Evolutionary conservation across 2,113 vertebrate genomes (phyloP).

Genomic region (Calyptommatus sinebrachiatus): DNA sequence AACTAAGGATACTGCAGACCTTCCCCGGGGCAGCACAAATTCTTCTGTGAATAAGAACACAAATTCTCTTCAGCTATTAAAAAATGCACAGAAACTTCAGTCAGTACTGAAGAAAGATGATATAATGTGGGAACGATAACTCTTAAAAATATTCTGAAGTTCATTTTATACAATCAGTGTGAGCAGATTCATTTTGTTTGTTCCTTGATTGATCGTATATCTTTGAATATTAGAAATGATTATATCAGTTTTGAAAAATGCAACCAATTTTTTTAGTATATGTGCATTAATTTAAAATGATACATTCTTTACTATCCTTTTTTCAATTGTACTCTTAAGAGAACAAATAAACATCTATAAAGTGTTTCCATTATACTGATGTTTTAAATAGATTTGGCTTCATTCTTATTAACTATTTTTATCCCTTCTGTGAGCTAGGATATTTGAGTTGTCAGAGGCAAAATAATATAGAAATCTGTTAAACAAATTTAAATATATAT

Average conservation of each 20-base stretch:
- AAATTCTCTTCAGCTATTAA: constrained; percentile 73
- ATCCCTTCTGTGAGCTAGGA: no score
- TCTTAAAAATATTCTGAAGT: not conserved
- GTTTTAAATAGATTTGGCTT: no score
- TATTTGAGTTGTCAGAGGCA: no score
- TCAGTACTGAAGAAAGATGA: constrained; percentile 77
- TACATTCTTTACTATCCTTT: not conserved
- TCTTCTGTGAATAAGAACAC: constrained; percentile 60
- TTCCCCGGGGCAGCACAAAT: constrained; percentile 48
- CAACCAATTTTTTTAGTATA: not conserved
- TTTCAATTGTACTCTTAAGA: not conserved
- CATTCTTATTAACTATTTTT: no score
- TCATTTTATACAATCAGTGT: constrained; percentile 8
- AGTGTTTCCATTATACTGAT: not conserved
- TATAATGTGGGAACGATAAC: constrained; percentile 80
- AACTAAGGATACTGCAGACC: constrained; percentile 55
- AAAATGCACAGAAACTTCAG: constrained; percentile 78
- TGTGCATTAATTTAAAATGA: not conserved
- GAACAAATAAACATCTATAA: not conserved
- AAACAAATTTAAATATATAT: no score
- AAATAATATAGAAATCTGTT: no score
- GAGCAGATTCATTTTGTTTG: not conserved
- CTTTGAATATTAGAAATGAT: not conserved
- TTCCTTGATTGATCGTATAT: not conserved
- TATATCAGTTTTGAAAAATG: not conserved